These are phyloP conservation scores for Arothron firmamentum DNA, from an alignment of 2,113 vertebrate species.

Conservation along the genomic window DNA sequence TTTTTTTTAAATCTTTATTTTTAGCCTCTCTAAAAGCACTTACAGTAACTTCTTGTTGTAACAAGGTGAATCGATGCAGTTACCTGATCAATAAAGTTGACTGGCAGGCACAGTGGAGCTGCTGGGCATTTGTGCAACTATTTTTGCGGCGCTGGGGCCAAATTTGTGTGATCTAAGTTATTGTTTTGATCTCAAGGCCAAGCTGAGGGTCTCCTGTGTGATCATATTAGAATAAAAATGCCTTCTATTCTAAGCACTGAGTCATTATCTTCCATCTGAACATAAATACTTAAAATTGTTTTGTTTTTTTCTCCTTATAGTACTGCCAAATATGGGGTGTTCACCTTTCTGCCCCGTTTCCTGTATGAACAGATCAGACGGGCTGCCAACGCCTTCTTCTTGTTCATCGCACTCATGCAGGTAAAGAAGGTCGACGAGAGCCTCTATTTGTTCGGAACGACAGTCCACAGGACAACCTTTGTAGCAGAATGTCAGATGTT, in stretches of 20 bases:
- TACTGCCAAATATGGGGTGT: slow-evolving; percentile 95
- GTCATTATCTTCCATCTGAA: no score
- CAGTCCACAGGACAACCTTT: no score
- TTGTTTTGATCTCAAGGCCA: slow-evolving; percentile 22
- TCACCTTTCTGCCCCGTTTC: slow-evolving; percentile 98
- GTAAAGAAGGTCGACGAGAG: slow-evolving; percentile 65
- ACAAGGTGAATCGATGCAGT: slow-evolving; percentile 53
- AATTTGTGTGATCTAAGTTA: slow-evolving; percentile 36
- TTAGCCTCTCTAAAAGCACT: slow-evolving; percentile 60
- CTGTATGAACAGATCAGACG: slow-evolving; percentile 98
- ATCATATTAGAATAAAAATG: no score
- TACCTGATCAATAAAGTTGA: slow-evolving; percentile 55
- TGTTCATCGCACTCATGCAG: slow-evolving; percentile 99
- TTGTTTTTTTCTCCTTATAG: slow-evolving; percentile 62
- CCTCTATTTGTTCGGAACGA: no score
- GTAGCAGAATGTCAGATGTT: background rate
- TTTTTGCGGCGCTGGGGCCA: slow-evolving; percentile 50
- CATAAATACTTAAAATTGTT: background rate
- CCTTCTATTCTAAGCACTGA: no score
- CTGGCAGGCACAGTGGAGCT: slow-evolving; percentile 41
- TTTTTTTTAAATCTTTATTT: slow-evolving; percentile 63
- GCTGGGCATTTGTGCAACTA: slow-evolving; percentile 46
- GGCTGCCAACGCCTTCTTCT: slow-evolving; percentile 98
- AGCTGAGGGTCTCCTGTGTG: slow-evolving; percentile 36
- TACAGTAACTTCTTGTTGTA: slow-evolving; percentile 52